These are phyloP conservation scores for Lasioglossum oenotherae DNA, from an alignment of 2,888 invertebrate genomes.

Conservation along the genomic window DNA sequence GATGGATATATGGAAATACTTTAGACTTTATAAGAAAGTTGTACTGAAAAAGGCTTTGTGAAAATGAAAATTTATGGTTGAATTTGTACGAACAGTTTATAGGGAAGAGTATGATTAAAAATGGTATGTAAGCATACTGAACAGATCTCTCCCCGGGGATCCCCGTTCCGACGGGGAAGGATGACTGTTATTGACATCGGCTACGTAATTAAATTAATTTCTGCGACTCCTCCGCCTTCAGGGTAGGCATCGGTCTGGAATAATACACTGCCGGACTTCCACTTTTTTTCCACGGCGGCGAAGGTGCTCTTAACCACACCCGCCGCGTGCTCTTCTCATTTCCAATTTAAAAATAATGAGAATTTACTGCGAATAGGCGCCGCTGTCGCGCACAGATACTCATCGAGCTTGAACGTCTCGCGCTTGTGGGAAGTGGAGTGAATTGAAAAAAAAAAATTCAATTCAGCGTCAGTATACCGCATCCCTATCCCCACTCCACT, in stretches of 20 bases:
- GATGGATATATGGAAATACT: no score
- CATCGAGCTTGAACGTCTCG: conserved; percentile 71
- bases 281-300: conserved; percentile 37
- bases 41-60: neutral
- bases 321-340: conserved; percentile 73
- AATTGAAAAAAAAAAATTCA: conserved; percentile 77
- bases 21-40: no score
- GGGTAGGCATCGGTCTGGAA: conserved; percentile 65
- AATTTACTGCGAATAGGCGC: conserved; percentile 72
- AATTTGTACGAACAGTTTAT: neutral
- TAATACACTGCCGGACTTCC: conserved; percentile 59
- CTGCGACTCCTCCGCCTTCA: conserved; percentile 58
- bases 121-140: neutral
- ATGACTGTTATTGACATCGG: conserved; percentile 66
- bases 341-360: conserved; percentile 79
- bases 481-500: neutral
- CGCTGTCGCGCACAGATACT: conserved; percentile 75
- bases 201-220: conserved; percentile 71
- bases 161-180: conserved; percentile 35
- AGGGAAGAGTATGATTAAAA: neutral
- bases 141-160: neutral
- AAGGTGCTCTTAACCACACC: conserved; percentile 67
- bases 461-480: conserved; percentile 71
- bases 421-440: conserved; percentile 70
- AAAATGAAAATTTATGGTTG: neutral